These are phyloP conservation scores for Caenorhabditis sp. DNA, from an alignment of 2,888 invertebrate species.

Conservation along the genomic window DNA sequence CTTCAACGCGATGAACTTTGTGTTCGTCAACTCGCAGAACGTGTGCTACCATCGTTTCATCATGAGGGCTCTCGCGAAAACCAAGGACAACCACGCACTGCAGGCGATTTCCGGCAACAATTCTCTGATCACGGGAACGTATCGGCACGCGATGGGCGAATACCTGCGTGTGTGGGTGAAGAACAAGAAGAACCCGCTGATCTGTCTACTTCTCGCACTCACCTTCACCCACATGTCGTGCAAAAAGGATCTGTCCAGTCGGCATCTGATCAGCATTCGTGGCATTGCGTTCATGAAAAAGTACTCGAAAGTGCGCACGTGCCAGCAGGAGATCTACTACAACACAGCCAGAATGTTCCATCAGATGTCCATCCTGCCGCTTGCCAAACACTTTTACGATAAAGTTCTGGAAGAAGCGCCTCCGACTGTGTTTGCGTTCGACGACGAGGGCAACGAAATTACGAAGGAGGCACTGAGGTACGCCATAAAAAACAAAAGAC, in stretches of 20 bases:
- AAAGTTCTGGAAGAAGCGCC: slow-evolving; percentile 49
- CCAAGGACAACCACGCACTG: slow-evolving; percentile 71
- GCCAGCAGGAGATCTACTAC: slow-evolving; percentile 69
- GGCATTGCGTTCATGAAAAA: slow-evolving; percentile 74
- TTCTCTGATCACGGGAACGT: slow-evolving; percentile 77
- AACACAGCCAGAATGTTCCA: slow-evolving; percentile 77
- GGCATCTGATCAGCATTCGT: slow-evolving; percentile 74
- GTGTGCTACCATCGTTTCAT: slow-evolving; percentile 76
- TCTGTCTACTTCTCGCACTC: slow-evolving; percentile 73
- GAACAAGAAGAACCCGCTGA: slow-evolving; percentile 68
- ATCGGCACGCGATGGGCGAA: slow-evolving; percentile 77
- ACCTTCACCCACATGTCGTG: slow-evolving; percentile 78
- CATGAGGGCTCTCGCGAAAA: slow-evolving; percentile 73
- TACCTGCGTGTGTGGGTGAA: slow-evolving; percentile 73
- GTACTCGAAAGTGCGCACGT: slow-evolving; percentile 68
- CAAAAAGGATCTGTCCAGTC: slow-evolving; percentile 76
- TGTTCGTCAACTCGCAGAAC: slow-evolving; percentile 75
- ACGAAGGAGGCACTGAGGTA: slow-evolving; percentile 35
- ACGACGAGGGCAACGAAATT: slow-evolving; percentile 56
- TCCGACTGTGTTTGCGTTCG: slow-evolving; percentile 41
- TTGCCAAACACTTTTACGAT: slow-evolving; percentile 75
- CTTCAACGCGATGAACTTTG: slow-evolving; percentile 77
- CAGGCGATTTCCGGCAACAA: slow-evolving; percentile 77
- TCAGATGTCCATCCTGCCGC: slow-evolving; percentile 72
- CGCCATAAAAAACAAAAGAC: slow-evolving; percentile 1